Evolutionary conservation across 1,140 invertebrate genomes (phyloP), one percentile per base, ranked within the genome.

Genomic region (Drosophila cardini): DNA sequence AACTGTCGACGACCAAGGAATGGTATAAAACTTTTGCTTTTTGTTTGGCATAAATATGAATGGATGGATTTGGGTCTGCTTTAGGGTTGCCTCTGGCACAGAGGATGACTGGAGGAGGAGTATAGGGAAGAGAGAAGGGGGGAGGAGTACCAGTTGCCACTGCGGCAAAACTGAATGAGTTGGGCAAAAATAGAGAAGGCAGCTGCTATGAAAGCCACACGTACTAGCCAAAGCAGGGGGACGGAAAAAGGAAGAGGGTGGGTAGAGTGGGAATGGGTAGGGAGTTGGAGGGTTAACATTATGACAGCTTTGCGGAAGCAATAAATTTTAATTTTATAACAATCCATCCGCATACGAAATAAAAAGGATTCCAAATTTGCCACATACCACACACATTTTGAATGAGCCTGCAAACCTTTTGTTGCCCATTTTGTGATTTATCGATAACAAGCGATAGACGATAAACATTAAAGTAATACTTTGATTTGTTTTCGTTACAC

Each of bases 11-110:
- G 58, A 55, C 75, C 61, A 79, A 71, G 80, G 83, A 79, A 68
- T 83, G 76, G 76, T 72, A 80, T 80, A 80, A 70, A 76, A 84
- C 80, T 84, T 84, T 84, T 84, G 76, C 76, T 84, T 81, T 84
- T 84, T 80, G 72, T 84, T 78, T 80, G 80, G 72, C 72, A 84
- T 80, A 84, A 84, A 84, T 80, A 77, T 84, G 80, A 84, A 84
- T 84, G 76, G 72, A 84, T 84, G 76, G 60, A 84, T 83, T 80
- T 84, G 72, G 72, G 48, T 73, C 34, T 34, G 40, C 18, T 38
- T 9, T 34, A 21, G 53, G 21, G 10, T 43, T 16, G 52, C 4
- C 46, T 26, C 52, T 56, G 36, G 21, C 4, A 21, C 21, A 21
- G 21, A 4, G 21, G 4, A 21, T 34, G 48, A 40, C 9, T 18